Evolutionary conservation across 2,888 invertebrate species (phyloP).

Genomic region (Pseudococcus jackbeardsleyi): DNA sequence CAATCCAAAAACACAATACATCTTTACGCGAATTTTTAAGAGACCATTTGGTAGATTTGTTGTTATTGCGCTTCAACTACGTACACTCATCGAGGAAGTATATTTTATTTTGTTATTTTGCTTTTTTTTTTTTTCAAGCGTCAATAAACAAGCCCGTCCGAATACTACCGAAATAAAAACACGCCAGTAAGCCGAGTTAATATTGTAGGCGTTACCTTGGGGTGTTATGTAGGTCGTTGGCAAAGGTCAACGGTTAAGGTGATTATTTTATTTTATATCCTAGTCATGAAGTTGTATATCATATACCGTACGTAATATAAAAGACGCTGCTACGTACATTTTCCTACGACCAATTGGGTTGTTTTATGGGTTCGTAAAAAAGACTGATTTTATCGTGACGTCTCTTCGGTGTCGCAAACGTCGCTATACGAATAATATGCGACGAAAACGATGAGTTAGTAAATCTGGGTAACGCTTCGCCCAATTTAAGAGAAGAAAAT

Average conservation of each 20-base stretch:
- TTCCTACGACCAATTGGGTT: background rate
- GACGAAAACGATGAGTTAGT: background rate
- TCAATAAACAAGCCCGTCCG: background rate
- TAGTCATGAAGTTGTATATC: conserved; percentile 30
- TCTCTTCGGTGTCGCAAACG: background rate
- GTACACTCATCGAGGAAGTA: background rate
- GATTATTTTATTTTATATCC: conserved; percentile 29
- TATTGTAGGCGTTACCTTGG: conserved; percentile 25
- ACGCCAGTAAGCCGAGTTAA: conserved; percentile 2
- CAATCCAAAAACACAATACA: background rate
- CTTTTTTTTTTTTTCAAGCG: conserved; percentile 6
- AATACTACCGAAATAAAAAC: conserved; percentile 10
- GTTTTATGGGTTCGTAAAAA: conserved; percentile 23
- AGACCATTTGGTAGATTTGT: background rate
- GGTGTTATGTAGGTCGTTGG: conserved; percentile 36
- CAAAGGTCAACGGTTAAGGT: conserved; percentile 42
- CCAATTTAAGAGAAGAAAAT: background rate
- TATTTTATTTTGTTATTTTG: background rate
- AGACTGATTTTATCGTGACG: background rate
- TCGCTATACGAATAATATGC: background rate
- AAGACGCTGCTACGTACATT: background rate
- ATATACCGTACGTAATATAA: background rate
- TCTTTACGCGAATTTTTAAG: background rate
- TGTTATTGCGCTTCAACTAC: background rate
- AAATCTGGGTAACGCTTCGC: background rate